Evolutionary conservation across 2,113 vertebrate genomes (phyloP).

Genomic region (Tringa solitaria): DNA sequence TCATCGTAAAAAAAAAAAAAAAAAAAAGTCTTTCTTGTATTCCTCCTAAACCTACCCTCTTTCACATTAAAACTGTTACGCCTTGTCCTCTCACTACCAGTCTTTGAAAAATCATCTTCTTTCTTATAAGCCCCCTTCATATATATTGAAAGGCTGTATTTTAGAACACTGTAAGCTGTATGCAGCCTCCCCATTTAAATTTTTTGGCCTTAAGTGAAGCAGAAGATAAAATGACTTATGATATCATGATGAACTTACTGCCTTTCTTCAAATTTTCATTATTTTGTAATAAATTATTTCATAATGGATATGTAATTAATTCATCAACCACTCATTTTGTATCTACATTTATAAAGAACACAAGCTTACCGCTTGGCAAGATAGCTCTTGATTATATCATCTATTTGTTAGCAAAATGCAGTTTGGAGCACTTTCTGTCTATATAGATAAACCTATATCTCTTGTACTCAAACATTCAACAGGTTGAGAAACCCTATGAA

Average conservation of each 20-base stretch:
- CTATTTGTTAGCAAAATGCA: background rate
- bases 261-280: background rate
- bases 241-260: background rate
- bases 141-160: background rate
- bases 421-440: background rate
- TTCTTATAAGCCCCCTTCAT: background rate
- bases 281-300: background rate
- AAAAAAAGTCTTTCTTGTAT: background rate
- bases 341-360: background rate
- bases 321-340: background rate
- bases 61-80: background rate
- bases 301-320: background rate
- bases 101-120: background rate
- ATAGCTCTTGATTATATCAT: background rate
- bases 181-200: background rate
- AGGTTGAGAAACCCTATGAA: background rate
- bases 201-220: background rate
- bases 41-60: background rate
- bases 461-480: background rate
- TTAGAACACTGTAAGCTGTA: background rate
- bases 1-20: too few relatives aligned
- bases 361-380: background rate
- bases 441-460: background rate
- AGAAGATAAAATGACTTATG: background rate
- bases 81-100: background rate